These are phyloP conservation scores for Amiota communis DNA, from an alignment of 2,888 invertebrate species.

Conservation along the genomic window DNA sequence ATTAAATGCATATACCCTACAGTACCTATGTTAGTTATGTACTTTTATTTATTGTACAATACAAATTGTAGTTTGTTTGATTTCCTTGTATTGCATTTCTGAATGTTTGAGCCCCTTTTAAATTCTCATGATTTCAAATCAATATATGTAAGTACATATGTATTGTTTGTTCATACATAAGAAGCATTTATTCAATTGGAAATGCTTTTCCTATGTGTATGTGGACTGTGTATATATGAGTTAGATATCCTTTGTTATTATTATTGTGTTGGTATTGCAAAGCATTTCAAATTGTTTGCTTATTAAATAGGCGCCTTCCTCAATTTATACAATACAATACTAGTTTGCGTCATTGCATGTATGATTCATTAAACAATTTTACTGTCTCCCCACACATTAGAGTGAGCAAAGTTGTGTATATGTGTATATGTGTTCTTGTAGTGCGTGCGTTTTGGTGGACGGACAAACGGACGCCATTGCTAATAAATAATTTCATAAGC, in stretches of 20 bases:
- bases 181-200: slow-evolving; percentile 11
- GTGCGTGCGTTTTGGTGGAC: neutral
- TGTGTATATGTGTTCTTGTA: neutral
- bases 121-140: too few relatives aligned
- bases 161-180: neutral
- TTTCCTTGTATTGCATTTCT: too few relatives aligned
- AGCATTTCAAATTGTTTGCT: slow-evolving; percentile 15
- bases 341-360: slow-evolving; percentile 17
- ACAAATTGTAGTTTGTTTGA: too few relatives aligned
- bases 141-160: too few relatives aligned
- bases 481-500: slow-evolving; percentile 21
- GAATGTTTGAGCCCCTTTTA: too few relatives aligned
- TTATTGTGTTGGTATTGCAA: neutral
- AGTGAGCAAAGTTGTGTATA: neutral
- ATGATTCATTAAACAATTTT: slow-evolving; percentile 7
- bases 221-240: neutral
- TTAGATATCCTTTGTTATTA: too few relatives aligned
- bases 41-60: neutral
- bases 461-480: neutral
- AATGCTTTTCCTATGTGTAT: slow-evolving; percentile 4
- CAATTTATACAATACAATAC: too few relatives aligned
- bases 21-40: neutral
- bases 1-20: too few relatives aligned
- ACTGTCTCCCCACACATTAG: neutral
- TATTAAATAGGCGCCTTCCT: neutral